These are phyloP conservation scores for Perognathus longimembris DNA, from an alignment of 2,113 vertebrate species.

Conservation along the genomic window DNA sequence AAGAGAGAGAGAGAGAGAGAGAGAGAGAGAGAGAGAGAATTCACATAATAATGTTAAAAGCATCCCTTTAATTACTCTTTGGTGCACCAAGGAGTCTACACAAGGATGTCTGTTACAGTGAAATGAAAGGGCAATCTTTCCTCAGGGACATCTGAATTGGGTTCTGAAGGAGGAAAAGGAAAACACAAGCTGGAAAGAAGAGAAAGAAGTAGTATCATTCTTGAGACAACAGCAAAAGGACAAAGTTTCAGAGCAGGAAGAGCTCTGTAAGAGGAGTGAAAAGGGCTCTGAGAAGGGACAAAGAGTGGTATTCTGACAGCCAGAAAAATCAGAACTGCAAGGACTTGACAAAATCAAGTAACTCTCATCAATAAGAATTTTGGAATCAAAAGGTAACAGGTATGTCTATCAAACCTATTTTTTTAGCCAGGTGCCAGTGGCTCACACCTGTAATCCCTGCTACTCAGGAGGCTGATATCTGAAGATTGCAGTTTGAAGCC, in stretches of 20 bases:
- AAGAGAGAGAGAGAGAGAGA: too few species aligned
- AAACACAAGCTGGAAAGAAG: background rate
- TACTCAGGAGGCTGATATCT: too few species aligned
- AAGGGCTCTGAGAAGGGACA: too few species aligned
- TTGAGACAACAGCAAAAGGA: background rate
- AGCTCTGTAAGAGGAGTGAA: background rate
- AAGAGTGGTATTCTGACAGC: background rate
- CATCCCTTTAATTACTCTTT: background rate
- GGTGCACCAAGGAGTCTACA: background rate
- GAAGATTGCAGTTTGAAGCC: too few species aligned
- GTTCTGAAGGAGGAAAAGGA: background rate
- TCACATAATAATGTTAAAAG: background rate
- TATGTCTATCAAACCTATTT: too few species aligned
- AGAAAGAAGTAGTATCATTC: background rate
- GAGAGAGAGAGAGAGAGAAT: too few species aligned
- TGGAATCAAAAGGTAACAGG: too few species aligned
- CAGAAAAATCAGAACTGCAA: too few species aligned
- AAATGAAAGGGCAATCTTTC: background rate
- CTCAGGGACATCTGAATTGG: background rate
- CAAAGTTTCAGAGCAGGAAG: background rate
- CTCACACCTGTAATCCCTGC: too few species aligned
- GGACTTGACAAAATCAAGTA: background rate
- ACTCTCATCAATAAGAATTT: background rate
- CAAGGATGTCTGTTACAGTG: background rate
- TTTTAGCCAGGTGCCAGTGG: too few species aligned